Percentiles rank a stretch among this genome's conserved stretches.
These are phyloP conservation scores for Conomelus anceps DNA, from an alignment of 2,888 invertebrate genomes.

Conservation along the genomic window DNA sequence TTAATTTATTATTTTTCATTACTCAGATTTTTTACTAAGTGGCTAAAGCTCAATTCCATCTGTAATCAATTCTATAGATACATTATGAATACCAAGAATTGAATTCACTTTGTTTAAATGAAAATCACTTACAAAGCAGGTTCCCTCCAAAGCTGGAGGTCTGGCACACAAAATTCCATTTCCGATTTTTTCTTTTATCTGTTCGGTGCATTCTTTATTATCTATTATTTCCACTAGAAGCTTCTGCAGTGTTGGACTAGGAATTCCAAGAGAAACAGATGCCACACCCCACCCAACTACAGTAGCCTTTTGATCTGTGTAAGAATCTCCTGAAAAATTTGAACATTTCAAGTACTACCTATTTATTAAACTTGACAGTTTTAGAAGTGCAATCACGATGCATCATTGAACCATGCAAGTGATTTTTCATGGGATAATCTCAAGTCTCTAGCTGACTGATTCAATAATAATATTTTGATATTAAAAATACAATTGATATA, in stretches of 20 bases:
- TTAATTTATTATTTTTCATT: too few relatives aligned
- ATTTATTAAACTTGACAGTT: too few relatives aligned
- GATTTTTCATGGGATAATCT: too few relatives aligned
- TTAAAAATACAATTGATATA: too few relatives aligned
- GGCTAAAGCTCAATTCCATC: too few relatives aligned
- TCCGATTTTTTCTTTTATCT: constrained; percentile 40
- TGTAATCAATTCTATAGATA: too few relatives aligned
- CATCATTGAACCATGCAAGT: not conserved
- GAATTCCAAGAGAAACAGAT: constrained; percentile 39
- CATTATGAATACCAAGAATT: too few relatives aligned
- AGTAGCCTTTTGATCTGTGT: constrained; percentile 36
- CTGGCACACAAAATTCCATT: constrained; percentile 41
- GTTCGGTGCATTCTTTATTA: constrained; percentile 40
- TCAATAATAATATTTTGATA: too few relatives aligned
- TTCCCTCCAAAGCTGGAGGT: constrained; percentile 40
- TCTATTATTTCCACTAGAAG: constrained; percentile 39
- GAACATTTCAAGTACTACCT: too few relatives aligned
- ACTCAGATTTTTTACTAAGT: too few relatives aligned
- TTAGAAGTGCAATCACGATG: not conserved
- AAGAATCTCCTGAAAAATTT: constrained; percentile 36
- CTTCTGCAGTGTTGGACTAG: constrained; percentile 40
- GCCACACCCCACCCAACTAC: constrained; percentile 43
- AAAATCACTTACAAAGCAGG: constrained; percentile 43
- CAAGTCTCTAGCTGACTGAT: too few relatives aligned
- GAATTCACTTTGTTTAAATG: too few relatives aligned